phyloP scores from a whole-genome alignment of 2,113 vertebrate species.

The Bos indicus region DNA sequence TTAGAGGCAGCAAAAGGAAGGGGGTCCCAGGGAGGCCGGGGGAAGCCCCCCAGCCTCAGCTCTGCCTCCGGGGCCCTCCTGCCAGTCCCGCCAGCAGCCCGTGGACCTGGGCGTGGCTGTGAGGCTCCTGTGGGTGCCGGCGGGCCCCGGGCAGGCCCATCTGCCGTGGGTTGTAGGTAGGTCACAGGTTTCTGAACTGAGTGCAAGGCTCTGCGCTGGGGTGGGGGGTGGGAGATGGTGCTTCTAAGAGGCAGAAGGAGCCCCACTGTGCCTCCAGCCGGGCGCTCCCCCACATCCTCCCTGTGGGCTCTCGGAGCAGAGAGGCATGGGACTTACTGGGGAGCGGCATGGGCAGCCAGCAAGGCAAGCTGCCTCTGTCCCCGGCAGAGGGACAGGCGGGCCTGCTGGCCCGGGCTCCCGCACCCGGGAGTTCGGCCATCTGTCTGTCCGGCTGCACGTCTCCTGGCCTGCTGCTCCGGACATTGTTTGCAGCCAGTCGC shows the following conservation, averaged over 20 bases:
- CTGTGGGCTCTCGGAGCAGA: neutral
- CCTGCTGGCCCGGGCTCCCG: rapidly evolving
- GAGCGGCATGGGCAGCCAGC: rapidly evolving
- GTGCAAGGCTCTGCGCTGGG: neutral
- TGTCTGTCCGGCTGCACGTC: neutral
- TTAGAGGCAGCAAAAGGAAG: too few relatives aligned
- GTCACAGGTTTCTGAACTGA: conserved; percentile 37
- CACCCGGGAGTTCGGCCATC: neutral
- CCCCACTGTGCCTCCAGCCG: rapidly evolving
- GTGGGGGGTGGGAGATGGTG: neutral
- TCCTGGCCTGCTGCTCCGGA: neutral
- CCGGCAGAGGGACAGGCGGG: rapidly evolving
- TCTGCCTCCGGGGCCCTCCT: neutral
- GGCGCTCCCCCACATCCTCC: neutral
- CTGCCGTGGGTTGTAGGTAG: conserved; percentile 64
- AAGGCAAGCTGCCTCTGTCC: neutral
- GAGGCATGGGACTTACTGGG: neutral
- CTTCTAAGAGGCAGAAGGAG: neutral
- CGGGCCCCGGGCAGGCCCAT: conserved; percentile 48
- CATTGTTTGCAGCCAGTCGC: rapidly evolving
- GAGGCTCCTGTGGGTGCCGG: neutral
- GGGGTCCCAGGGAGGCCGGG: neutral
- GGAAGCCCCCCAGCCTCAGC: neutral
- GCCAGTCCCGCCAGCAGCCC: neutral
- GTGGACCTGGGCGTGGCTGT: neutral